phyloP scores from a whole-genome alignment of 2,888 invertebrate genomes.

The Orthosia cruda region DNA sequence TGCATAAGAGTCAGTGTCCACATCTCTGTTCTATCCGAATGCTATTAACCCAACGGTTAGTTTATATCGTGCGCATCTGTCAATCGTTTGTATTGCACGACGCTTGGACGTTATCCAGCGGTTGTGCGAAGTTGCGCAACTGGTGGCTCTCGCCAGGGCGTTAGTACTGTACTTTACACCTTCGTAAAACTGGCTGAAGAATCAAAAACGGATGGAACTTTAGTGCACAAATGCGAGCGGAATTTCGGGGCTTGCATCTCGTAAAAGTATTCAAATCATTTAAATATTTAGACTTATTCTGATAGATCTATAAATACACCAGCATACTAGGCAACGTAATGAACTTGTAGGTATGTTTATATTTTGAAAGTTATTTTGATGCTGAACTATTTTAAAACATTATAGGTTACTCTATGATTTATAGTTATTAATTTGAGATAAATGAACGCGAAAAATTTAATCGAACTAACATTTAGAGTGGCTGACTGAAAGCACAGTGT shows the following conservation, averaged over 20 bases:
- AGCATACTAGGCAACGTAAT: too few species aligned
- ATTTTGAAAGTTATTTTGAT: too few species aligned
- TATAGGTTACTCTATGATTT: too few species aligned
- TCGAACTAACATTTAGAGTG: too few species aligned
- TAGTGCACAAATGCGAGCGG: not conserved
- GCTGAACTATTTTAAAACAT: too few species aligned
- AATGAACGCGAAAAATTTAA: too few species aligned
- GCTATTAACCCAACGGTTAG: constrained; percentile 4
- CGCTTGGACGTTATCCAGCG: constrained; percentile 51
- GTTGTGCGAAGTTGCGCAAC: constrained; percentile 44
- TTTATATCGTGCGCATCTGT: constrained; percentile 37
- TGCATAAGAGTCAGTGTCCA: not conserved
- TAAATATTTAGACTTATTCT: too few species aligned
- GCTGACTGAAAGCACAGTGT: too few species aligned
- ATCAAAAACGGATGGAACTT: not conserved
- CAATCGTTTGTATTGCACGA: constrained; percentile 43
- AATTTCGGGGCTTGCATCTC: not conserved
- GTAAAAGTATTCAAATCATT: not conserved
- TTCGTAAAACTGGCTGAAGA: not conserved
- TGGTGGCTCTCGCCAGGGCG: not conserved
- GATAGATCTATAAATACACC: too few species aligned
- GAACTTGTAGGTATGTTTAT: too few species aligned
- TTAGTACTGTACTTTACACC: constrained; percentile 10
- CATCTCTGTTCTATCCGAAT: constrained; percentile 1
- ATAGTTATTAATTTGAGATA: too few species aligned